These are phyloP conservation scores for Pseudomyrmex pallidus DNA, from an alignment of 1,140 invertebrate species.

Conservation along the genomic window DNA sequence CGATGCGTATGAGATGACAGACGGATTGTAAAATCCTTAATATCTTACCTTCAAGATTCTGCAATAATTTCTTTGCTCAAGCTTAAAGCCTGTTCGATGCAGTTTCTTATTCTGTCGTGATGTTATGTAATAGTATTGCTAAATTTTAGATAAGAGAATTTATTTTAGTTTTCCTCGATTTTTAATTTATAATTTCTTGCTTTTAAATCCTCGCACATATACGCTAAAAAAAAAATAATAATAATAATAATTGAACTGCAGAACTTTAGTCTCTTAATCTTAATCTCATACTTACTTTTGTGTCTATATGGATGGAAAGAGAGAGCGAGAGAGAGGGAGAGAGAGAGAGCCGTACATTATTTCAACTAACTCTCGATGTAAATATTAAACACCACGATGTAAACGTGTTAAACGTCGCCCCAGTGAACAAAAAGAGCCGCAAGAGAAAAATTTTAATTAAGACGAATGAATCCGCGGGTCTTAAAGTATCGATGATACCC, in stretches of 20 bases:
- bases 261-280: constrained; percentile 63
- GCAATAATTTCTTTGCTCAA: constrained; percentile 40
- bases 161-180: neutral
- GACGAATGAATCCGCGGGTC: constrained; percentile 68
- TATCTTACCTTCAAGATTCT: constrained; percentile 22
- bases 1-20: neutral
- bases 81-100: constrained; percentile 6
- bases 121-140: neutral
- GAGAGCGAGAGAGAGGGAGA: too few relatives aligned
- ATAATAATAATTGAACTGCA: constrained; percentile 32
- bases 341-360: constrained; percentile 74
- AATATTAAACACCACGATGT: constrained; percentile 81
- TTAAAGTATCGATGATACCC: constrained; percentile 78
- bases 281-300: constrained; percentile 64
- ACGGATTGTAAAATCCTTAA: neutral
- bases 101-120: constrained; percentile 12
- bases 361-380: constrained; percentile 82
- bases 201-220: constrained; percentile 8
- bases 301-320: constrained; percentile 75
- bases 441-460: constrained; percentile 51
- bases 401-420: constrained; percentile 70
- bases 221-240: neutral
- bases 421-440: constrained; percentile 60
- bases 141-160: constrained; percentile 14
- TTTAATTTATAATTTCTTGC: constrained; percentile 21